Evolutionary conservation across 2,113 vertebrate species (phyloP), one percentile per base, ranked within the genome.

Genomic region (Rhabdornis inornatus): DNA sequence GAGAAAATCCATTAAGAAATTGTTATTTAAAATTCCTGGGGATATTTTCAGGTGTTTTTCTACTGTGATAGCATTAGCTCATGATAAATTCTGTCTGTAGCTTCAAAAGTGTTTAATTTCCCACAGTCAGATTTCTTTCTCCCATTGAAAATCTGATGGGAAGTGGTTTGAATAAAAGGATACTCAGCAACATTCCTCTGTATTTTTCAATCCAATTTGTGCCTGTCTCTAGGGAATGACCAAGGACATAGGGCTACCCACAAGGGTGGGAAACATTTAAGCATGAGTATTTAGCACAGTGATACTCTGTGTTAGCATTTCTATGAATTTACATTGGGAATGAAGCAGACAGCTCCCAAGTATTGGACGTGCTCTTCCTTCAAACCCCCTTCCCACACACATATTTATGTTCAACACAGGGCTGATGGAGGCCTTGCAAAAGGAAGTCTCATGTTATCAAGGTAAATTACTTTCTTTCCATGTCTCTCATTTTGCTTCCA

Each of bases 21-120:
- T 65, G 13, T 52, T 90, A 72, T 68, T 7, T n/a, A 89, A 83
- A 69, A 50, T 13, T 68, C 28, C 33, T 61, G 37, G 37, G 40
- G 65, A 76, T 30, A 68, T 93, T 93, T 95, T 90, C 90, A 95
- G 94, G 86, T 93, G 52, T 40, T 95, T 92, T 94, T 93, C 90
- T 83, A 55, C 40, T 60, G 56, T 11, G 3, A 75, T 45, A 86
- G 37, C 47, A 78, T 90, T 76, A 53, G 18, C 44, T 94, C 53
- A 53, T 55, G 37, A 87, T 50, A 82, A 87, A 93, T 83, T 94
- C 69, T 92, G 49, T 35, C 57, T 30, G 4, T 61, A 56, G 52
- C 23, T 84, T 89, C 69, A 87, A 77, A 53, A 92, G 49, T 50
- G 18, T 69, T 87, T 76, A 15, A 90, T 92, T 96, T 97, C 88